Evolutionary conservation across 2,888 invertebrate genomes (phyloP).

Genomic region (Eudemis profundana): DNA sequence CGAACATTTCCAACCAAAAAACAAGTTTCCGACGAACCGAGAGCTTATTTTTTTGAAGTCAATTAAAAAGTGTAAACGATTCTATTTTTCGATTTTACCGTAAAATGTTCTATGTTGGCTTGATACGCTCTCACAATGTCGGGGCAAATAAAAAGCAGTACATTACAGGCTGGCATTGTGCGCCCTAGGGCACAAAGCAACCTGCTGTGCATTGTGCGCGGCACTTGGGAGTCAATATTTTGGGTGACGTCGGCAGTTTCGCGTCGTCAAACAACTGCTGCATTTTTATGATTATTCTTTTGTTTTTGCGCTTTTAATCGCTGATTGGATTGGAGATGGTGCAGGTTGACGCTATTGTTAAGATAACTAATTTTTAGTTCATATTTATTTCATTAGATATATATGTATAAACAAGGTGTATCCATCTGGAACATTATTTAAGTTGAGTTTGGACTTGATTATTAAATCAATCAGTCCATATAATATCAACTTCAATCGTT

Average conservation of each 20-base stretch:
- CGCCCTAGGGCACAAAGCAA: constrained; percentile 77
- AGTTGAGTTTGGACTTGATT: too few relatives aligned
- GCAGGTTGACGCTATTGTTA: constrained; percentile 45
- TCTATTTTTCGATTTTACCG: not conserved
- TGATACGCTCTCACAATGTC: constrained; percentile 59
- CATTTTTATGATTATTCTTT: constrained; percentile 69
- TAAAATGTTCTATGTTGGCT: constrained; percentile 8
- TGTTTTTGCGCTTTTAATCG: constrained; percentile 65
- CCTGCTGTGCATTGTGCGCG: constrained; percentile 82
- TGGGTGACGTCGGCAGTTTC: constrained; percentile 71
- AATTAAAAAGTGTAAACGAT: too few relatives aligned
- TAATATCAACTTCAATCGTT: too few relatives aligned
- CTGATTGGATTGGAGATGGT: constrained; percentile 63
- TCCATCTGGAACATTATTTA: too few relatives aligned
- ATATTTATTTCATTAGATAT: too few relatives aligned
- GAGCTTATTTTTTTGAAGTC: too few relatives aligned
- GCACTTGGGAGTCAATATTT: constrained; percentile 84
- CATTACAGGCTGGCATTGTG: constrained; percentile 74
- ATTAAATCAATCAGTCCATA: too few relatives aligned
- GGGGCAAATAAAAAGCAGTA: constrained; percentile 73
- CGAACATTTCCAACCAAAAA: too few relatives aligned
- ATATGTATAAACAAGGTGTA: too few relatives aligned
- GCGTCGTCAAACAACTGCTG: constrained; percentile 75
- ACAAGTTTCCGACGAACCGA: too few relatives aligned
- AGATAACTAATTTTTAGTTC: too few relatives aligned